These are phyloP conservation scores for Tiphia femorata DNA, from an alignment of 2,888 invertebrate species.

Conservation along the genomic window DNA sequence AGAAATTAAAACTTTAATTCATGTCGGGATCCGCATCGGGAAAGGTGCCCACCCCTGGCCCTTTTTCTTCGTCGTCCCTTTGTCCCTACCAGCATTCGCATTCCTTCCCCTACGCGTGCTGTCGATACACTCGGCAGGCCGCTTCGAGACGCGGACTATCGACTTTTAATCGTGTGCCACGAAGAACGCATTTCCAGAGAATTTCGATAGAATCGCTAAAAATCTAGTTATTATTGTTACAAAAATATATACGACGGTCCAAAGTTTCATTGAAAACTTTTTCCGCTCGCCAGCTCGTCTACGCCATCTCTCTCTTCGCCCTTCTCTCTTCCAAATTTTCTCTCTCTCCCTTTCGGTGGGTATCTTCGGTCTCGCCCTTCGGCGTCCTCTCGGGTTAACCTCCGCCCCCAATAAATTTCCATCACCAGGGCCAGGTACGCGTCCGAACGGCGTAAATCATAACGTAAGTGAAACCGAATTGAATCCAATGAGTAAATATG, in stretches of 20 bases:
- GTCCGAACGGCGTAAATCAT: constrained; percentile 61
- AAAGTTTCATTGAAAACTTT: too few species aligned
- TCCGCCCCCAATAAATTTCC: constrained; percentile 63
- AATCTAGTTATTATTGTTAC: too few species aligned
- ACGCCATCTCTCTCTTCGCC: constrained; percentile 14
- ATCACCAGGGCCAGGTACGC: constrained; percentile 55
- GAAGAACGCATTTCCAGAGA: too few species aligned
- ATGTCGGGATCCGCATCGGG: constrained; percentile 61
- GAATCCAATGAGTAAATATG: constrained; percentile 68
- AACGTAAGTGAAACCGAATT: constrained; percentile 65
- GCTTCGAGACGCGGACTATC: too few species aligned
- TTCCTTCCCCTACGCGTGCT: constrained; percentile 29
- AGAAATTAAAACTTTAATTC: constrained; percentile 70
- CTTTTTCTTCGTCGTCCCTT: constrained; percentile 17
- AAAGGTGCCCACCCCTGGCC: constrained; percentile 37
- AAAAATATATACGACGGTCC: too few species aligned
- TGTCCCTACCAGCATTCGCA: constrained; percentile 9
- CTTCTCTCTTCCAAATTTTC: constrained; percentile 10
- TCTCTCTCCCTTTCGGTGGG: constrained; percentile 18
- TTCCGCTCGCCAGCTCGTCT: too few species aligned
- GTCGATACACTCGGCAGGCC: too few species aligned
- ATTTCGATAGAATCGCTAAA: too few species aligned
- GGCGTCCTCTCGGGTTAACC: constrained; percentile 52
- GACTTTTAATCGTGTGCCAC: too few species aligned
- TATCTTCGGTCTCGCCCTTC: constrained; percentile 7